Evolutionary conservation across 23 tunicate species (phyloP).

Genomic region (Pegea sp.): DNA sequence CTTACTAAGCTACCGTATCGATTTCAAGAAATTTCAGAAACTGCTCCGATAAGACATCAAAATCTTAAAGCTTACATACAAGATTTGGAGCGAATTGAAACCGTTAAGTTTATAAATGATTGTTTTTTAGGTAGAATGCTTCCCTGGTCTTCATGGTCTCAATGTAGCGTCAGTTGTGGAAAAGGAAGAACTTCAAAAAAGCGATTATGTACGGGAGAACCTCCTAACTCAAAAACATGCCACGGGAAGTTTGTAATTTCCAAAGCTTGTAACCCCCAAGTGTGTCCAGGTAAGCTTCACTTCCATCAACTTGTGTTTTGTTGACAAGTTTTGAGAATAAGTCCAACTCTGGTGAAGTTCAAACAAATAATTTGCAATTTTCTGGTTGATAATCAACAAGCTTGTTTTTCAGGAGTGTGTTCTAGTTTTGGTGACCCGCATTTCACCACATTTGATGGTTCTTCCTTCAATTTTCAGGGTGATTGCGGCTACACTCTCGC

Average conservation of each 20-base stretch:
- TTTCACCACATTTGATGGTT: slow-evolving; percentile 76
- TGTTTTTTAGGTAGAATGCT: slow-evolving; percentile 36
- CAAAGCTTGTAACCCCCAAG: slow-evolving; percentile 28
- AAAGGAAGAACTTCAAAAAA: slow-evolving; percentile 32
- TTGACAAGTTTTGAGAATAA: too few relatives aligned
- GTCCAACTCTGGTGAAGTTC: too few relatives aligned
- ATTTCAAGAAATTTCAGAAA: too few relatives aligned
- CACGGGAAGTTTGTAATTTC: slow-evolving; percentile 30
- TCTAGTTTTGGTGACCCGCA: slow-evolving; percentile 84
- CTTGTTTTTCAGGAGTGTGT: slow-evolving; percentile 38
- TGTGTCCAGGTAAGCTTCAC: slow-evolving; percentile 97
- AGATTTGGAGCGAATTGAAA: too few relatives aligned
- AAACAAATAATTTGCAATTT: too few relatives aligned
- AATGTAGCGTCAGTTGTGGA: slow-evolving; percentile 61
- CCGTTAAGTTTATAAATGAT: too few relatives aligned
- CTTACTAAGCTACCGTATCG: too few relatives aligned
- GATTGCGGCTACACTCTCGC: slow-evolving; percentile 71
- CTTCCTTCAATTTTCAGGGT: slow-evolving; percentile 64
- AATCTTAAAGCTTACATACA: too few relatives aligned
- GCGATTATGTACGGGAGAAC: slow-evolving; percentile 65
- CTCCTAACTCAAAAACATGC: slow-evolving; percentile 69
- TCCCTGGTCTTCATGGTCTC: slow-evolving; percentile 62
- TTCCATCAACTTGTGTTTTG: too few relatives aligned
- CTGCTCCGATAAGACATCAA: too few relatives aligned
- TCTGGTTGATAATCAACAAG: too few relatives aligned